Conservation (phyloP, 1,140 invertebrate species). For the Drosophila baimaii region DNA sequence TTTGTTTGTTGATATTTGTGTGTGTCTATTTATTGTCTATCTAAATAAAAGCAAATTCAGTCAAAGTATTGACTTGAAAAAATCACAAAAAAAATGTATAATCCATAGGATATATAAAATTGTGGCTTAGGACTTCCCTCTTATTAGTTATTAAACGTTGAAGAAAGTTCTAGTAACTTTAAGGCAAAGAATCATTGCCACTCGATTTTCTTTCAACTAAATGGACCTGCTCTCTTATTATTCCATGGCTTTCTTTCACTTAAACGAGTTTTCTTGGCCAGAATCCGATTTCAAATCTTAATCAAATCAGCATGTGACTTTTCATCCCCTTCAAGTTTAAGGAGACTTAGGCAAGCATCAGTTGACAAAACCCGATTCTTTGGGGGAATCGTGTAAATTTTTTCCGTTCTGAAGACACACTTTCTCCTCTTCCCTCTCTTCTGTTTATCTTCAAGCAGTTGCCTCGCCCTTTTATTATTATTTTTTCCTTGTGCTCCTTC, state of each 20-base stretch:
- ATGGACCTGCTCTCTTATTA: not conserved
- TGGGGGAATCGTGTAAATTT: not conserved
- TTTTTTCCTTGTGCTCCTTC: not conserved
- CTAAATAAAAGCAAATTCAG: too few species aligned
- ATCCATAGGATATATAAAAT: too few species aligned
- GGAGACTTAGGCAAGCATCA: not conserved
- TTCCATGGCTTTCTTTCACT: not conserved
- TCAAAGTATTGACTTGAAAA: not conserved
- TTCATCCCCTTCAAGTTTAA: slow-evolving; percentile 11
- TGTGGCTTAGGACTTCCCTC: too few species aligned
- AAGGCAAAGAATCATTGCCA: not conserved
- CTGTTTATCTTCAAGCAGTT: slow-evolving; percentile 7
- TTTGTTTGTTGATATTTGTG: too few species aligned
- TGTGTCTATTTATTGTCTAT: too few species aligned
- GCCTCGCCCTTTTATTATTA: slow-evolving; percentile 12
- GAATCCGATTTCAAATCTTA: slow-evolving; percentile 11
- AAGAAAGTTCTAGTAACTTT: not conserved
- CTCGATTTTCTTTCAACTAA: not conserved
- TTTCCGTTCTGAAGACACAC: not conserved
- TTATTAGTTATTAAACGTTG: too few species aligned
- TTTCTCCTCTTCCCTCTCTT: not conserved
- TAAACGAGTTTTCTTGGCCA: slow-evolving; percentile 9
- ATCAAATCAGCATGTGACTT: slow-evolving; percentile 11
- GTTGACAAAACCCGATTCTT: not conserved
- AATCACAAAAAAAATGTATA: too few species aligned